Base-by-base conservation (phyloP, 2,797 vertebrate genomes). In the Acipenser oxyrinchus region DNA sequence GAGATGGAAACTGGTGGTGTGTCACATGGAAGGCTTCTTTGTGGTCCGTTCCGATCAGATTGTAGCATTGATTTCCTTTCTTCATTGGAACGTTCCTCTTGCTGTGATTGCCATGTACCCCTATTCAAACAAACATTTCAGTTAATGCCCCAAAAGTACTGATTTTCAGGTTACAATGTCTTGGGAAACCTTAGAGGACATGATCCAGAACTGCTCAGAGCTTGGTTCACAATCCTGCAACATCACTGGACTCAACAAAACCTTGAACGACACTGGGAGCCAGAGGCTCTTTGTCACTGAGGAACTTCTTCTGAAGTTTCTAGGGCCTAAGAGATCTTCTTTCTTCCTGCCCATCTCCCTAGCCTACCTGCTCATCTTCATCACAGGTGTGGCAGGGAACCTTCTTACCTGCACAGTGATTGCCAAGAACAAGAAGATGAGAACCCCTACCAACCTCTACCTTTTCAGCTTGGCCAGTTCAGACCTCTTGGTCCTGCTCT, bases 391-490 rank as follows among this genome's bases (percentile, higher is more conserved):
- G 4, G 51, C 87, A 69, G 89, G 89, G 11, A 91, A 90, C 23
- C 71, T 69, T 7, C 75, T 91, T 52, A 90, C 89, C 51, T 90
- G 87, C 48, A 60, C 52, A 0, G 86, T 89, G 66, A 89, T 91
- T 50, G 65, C 85, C 66, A 78, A 70, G 66, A 83, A 87, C 74
- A 78, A 66, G 37, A 77, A 80, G 65, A 91, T 91, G 89, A 77
- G 83, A 69, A 90, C 88, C 0, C 87, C 85, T 3, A 90, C 87
- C 63, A 90, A 91, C 77, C 86, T 83, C 72, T 91, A 90, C 69
- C 77, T 89, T 68, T 77, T 91, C 74, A 91, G 88, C 73, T 77
- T 90, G 81, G 87, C 88, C 0, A 68, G 74, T 64, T 90, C 88
- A 0, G 89, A 91, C 78, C 81, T 91, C 63, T 75, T 90, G 53